Percentiles rank a stretch among this genome's conserved stretches.
phyloP scores from a whole-genome alignment of 2,113 vertebrate genomes.

The Macroglossus sobrinus region DNA sequence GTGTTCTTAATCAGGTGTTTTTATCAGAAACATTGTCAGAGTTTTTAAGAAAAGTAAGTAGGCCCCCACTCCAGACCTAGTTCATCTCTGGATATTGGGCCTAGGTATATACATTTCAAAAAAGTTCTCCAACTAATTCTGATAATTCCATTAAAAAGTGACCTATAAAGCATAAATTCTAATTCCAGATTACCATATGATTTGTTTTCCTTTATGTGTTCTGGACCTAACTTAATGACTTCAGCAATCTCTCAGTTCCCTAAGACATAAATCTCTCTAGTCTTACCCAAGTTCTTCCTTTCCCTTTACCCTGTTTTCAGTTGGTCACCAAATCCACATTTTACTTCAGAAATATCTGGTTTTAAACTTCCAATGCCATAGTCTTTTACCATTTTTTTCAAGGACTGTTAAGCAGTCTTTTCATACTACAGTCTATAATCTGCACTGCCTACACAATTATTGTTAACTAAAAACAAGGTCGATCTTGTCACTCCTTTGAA shows the following conservation, averaged over 20 bases:
- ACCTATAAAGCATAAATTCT: background rate
- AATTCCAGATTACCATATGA: background rate
- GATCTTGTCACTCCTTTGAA: background rate
- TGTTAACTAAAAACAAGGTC: conserved; percentile 24
- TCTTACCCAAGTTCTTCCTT: background rate
- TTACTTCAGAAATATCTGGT: background rate
- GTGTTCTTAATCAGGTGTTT: background rate
- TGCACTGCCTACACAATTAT: background rate
- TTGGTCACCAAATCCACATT: conserved; percentile 1
- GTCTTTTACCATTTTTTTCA: background rate
- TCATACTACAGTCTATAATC: background rate
- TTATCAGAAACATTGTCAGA: background rate
- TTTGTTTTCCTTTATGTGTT: background rate
- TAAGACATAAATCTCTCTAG: background rate
- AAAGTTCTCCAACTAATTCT: background rate
- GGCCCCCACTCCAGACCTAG: background rate
- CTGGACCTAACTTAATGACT: background rate
- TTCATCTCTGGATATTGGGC: background rate
- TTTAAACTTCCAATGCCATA: background rate
- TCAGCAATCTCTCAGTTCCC: background rate
- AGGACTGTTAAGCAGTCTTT: background rate
- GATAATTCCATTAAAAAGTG: background rate
- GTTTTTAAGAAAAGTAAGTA: background rate
- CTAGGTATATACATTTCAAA: background rate
- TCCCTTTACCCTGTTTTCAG: background rate